Base-by-base conservation (phyloP, 2,888 invertebrate species). In the Sinhomidia bicolor region DNA sequence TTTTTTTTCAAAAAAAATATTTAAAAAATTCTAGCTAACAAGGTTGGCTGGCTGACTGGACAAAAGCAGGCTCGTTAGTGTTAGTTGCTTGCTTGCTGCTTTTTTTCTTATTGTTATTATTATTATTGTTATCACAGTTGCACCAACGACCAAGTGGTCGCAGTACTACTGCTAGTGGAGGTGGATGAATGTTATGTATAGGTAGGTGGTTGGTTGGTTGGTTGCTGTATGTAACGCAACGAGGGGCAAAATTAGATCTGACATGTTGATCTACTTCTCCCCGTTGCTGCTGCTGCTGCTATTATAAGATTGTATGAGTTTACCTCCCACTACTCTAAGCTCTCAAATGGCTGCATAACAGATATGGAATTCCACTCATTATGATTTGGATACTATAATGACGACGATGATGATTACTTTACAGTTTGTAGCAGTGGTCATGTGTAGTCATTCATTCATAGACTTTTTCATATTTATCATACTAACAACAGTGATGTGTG, bases 241-340 rank as follows among this genome's bases (percentile, higher is more conserved):
- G 57, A 78, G 65, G 62, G 60, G 23, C 26, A 86, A 80, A 84
- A 80, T 80, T 51, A 80, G 80, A 86, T 86, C 80, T 86, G 86
- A 80, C 80, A 57, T 44, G 80, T 57, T 80, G 71, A 86, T 86
- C 65, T 62, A 26, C 26, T 51, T 44, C 5, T 76, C 17, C n/a
- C 3, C 17, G n/a, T 17, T 62, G 62, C 62, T 26, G 4, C 54
- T 54, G 14, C n/a, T n/a, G n/a, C n/a, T n/a, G 54, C 4, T 54
- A 14, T 60, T 12, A 29, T 60, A 60, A 26, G 6, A 60, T 9
- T 14, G 17, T 60, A 60, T 47, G 10, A 29, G 1, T 60, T 60
- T 29, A 14, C 65, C 65, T 17, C 68, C 41, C 36, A 17, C 51
- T 17, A 51, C 17, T n/a, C 26, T n/a, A n/a, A n/a, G n/a, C n/a